Evolutionary conservation across 2,113 vertebrate genomes (phyloP), one percentile per base, ranked within the genome.

Genomic region (Ovibos moschatus): DNA sequence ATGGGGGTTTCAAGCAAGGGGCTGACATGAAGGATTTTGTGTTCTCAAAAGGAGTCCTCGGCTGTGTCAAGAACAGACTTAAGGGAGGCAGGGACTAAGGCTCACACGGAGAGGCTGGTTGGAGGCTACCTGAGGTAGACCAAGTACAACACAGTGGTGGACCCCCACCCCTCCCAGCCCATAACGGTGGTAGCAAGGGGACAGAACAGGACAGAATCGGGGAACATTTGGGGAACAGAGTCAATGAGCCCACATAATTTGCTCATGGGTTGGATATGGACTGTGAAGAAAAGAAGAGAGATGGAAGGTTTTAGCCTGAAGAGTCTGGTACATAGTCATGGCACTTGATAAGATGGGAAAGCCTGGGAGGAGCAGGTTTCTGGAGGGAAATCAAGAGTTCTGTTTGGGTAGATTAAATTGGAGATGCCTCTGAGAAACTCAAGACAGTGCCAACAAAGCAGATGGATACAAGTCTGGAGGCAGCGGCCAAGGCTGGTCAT

Each of bases 71-170:
- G 36, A 76, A 47, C 11, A n/a, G 30, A 47, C 19, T 27, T 13
- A 14, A 58, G n/a, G 30, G 30, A 83, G 30, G 14, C 12, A 6
- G n/a, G 25, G 10, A 71, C 47, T 16, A 19, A 47, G 13, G 12
- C 45, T 53, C 4, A 28, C 19, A 28, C 0, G 1, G n/a, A n/a
- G n/a, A 78, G 36, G 74, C 36, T 30, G 17, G 43, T 2, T 50
- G 51, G 88, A 87, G 16, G 36, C 16, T 82, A 1, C 28, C 28
- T 36, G n/a, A 45, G 64, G 45, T 47, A 62, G 51, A 43, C 51
- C 8, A 53, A 45, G 7, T 16, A 27, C 19, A 33, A 60, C 91
- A 87, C 0, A 2, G 25, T 53, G 27, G 28, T 14, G 45, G 55
- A 43, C 27, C 13, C n/a, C 50, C 5, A 6, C 47, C 45, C 60